These are phyloP conservation scores for Panonychus citri DNA, from an alignment of 1,140 invertebrate species.

Conservation along the genomic window DNA sequence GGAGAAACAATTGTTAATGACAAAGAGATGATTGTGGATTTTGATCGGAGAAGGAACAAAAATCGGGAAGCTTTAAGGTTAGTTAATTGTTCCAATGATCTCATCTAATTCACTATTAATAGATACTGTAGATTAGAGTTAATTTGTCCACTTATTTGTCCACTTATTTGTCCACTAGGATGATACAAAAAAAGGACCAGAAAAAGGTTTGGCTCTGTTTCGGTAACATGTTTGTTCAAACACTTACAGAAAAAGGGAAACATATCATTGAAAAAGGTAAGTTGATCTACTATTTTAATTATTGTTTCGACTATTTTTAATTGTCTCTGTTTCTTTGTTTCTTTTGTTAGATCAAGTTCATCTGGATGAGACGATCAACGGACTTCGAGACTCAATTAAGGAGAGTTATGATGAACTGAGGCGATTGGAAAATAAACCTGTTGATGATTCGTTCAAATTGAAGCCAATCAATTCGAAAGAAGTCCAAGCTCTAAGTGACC, in stretches of 20 bases:
- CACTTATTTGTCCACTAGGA: too few species aligned
- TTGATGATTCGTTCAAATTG: slow-evolving; percentile 3
- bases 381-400: slow-evolving; percentile 6
- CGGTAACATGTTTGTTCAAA: slow-evolving; percentile 13
- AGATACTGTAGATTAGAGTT: neutral
- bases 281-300: neutral
- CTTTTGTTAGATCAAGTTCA: slow-evolving; percentile 8
- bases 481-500: slow-evolving; percentile 6
- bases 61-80: slow-evolving; percentile 10
- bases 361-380: slow-evolving; percentile 8
- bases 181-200: neutral
- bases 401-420: slow-evolving; percentile 6
- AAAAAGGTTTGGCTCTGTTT: slow-evolving; percentile 11
- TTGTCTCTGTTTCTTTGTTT: neutral
- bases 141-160: neutral
- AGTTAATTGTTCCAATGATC: neutral
- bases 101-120: neutral
- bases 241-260: slow-evolving; percentile 6
- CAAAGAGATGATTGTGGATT: slow-evolving; percentile 1
- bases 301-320: neutral
- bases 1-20: slow-evolving; percentile 1
- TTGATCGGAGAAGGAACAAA: slow-evolving; percentile 6
- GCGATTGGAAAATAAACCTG: slow-evolving; percentile 8
- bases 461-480: slow-evolving; percentile 8
- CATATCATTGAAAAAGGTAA: slow-evolving; percentile 9